These are phyloP conservation scores for Ptilonorhynchus violaceus DNA, from an alignment of 2,113 vertebrate genomes.

Conservation along the genomic window DNA sequence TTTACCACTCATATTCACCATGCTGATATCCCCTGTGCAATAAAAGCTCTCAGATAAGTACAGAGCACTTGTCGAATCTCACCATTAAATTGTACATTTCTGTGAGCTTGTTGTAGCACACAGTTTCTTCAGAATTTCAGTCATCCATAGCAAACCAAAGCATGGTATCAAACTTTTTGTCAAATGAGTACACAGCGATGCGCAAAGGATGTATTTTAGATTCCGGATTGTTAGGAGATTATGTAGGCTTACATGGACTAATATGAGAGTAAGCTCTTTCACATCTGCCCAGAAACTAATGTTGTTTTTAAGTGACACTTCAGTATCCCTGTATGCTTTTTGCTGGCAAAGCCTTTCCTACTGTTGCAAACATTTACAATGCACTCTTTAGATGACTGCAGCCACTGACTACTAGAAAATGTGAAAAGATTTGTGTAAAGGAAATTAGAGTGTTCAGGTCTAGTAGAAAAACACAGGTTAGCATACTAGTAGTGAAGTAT, in stretches of 20 bases:
- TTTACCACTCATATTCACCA: background rate
- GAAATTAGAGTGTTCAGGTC: background rate
- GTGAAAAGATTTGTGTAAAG: background rate
- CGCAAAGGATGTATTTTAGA: conserved; percentile 2
- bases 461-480: background rate
- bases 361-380: background rate
- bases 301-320: conserved; percentile 16
- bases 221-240: conserved; percentile 5
- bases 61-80: background rate
- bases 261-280: conserved; percentile 31
- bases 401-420: background rate
- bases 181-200: background rate
- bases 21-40: background rate
- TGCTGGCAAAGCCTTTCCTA: background rate
- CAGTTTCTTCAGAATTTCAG: background rate
- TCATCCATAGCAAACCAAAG: background rate
- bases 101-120: background rate
- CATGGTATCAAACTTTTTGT: background rate
- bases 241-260: conserved; percentile 19
- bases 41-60: background rate
- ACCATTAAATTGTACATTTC: background rate
- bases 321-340: background rate
- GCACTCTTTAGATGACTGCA: background rate
- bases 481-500: background rate
- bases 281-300: conserved; percentile 31